Conservation (phyloP, 1,140 invertebrate genomes). For the Lamellibrachia luymesi region DNA sequence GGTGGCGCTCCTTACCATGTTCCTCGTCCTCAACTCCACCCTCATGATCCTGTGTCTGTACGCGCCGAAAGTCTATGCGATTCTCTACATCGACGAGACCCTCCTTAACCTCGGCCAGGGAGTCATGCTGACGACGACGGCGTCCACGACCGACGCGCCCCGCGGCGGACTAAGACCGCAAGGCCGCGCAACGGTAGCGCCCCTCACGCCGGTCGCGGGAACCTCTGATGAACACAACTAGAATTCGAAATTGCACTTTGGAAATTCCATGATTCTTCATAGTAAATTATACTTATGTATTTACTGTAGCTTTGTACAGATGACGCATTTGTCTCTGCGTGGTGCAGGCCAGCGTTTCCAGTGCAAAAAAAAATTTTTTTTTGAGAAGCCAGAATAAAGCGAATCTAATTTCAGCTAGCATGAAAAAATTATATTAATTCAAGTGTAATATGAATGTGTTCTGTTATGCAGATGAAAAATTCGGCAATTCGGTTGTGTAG, state of each 20-base stretch:
- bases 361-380: no score
- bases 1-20: constrained; percentile 33
- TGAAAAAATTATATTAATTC: no score
- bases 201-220: not conserved
- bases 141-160: not conserved
- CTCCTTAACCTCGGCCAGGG: constrained; percentile 3
- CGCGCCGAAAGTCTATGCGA: constrained; percentile 54
- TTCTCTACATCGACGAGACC: constrained; percentile 55
- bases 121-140: not conserved
- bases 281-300: no score
- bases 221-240: not conserved
- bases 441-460: no score
- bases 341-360: no score
- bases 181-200: not conserved
- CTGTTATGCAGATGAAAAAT: no score
- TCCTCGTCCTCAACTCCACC: constrained; percentile 37
- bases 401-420: no score
- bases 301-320: no score
- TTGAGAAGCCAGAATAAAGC: no score
- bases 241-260: not conserved
- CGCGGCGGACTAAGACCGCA: not conserved
- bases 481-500: no score
- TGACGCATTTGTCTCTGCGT: no score
- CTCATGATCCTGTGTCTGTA: constrained; percentile 40
- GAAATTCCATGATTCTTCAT: not conserved